These are phyloP conservation scores for Vimba vimba DNA, from an alignment of 2,113 vertebrate species.

Conservation along the genomic window DNA sequence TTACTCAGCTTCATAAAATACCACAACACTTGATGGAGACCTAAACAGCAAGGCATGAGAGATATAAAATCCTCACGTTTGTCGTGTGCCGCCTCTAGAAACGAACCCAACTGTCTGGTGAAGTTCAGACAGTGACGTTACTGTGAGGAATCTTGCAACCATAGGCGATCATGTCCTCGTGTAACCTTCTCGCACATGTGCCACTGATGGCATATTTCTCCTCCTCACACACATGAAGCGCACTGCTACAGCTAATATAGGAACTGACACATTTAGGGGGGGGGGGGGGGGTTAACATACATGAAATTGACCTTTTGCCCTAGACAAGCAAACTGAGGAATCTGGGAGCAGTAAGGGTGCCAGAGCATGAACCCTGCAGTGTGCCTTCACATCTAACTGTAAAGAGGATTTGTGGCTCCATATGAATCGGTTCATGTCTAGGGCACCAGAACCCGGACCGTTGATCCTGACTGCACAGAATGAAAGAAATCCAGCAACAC, in stretches of 20 bases:
- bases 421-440: conserved; percentile 10
- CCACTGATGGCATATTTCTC: not conserved
- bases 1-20: not conserved
- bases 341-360: conserved; percentile 20
- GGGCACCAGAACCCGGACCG: not conserved
- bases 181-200: conserved; percentile 12
- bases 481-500: not conserved
- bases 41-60: not conserved
- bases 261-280: not conserved
- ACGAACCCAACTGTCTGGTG: not conserved
- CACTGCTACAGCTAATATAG: not conserved
- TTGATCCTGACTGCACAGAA: not conserved
- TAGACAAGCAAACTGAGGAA: conserved; percentile 42
- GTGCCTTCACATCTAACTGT: conserved; percentile 57
- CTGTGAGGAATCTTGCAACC: conserved; percentile 31
- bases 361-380: conserved; percentile 13
- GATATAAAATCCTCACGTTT: not conserved
- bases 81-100: not conserved
- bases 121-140: not conserved
- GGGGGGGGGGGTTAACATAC: not conserved
- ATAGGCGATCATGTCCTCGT: conserved; percentile 1
- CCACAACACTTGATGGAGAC: not conserved
- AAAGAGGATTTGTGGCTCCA: conserved; percentile 63
- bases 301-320: conserved; percentile 29
- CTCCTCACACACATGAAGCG: not conserved